Evolutionary conservation across 2,888 invertebrate species (phyloP).

Genomic region (Spisula subtruncata): DNA sequence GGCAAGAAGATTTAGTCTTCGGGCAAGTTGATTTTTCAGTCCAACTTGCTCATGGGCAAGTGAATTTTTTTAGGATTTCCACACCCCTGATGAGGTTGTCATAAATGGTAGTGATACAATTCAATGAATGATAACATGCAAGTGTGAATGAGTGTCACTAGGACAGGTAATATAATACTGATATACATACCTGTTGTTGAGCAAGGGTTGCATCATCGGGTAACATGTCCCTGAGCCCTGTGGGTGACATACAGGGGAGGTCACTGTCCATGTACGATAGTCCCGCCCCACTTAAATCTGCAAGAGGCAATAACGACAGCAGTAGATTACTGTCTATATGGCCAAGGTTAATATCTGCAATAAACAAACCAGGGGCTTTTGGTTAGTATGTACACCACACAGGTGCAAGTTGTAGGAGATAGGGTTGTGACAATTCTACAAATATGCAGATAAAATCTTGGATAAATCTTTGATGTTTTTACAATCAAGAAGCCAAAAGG

Average conservation of each 20-base stretch:
- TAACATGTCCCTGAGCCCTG: conserved; percentile 69
- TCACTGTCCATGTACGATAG: conserved; percentile 82
- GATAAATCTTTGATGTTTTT: too few relatives aligned
- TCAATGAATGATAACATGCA: too few relatives aligned
- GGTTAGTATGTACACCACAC: conserved; percentile 50
- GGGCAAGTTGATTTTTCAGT: too few relatives aligned
- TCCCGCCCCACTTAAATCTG: conserved; percentile 79
- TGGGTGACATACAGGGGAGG: conserved; percentile 69
- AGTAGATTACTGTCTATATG: conserved; percentile 78
- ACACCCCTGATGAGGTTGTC: too few relatives aligned
- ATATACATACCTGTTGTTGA: conserved; percentile 80
- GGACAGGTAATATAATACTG: too few relatives aligned
- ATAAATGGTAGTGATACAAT: too few relatives aligned
- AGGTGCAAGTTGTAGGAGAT: conserved; percentile 26
- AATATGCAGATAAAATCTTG: too few relatives aligned
- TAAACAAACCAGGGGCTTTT: conserved; percentile 64
- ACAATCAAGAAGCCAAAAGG: too few relatives aligned
- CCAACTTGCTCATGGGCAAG: too few relatives aligned
- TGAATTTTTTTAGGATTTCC: too few relatives aligned
- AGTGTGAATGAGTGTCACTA: too few relatives aligned
- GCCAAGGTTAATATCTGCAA: conserved; percentile 79
- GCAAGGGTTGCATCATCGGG: conserved; percentile 81
- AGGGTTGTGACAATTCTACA: conserved; percentile 10
- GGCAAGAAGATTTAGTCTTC: too few relatives aligned
- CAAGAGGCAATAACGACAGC: conserved; percentile 78